phyloP scores from a whole-genome alignment of 2,888 invertebrate genomes.

The Kuschelorhynchus macadamiae region DNA sequence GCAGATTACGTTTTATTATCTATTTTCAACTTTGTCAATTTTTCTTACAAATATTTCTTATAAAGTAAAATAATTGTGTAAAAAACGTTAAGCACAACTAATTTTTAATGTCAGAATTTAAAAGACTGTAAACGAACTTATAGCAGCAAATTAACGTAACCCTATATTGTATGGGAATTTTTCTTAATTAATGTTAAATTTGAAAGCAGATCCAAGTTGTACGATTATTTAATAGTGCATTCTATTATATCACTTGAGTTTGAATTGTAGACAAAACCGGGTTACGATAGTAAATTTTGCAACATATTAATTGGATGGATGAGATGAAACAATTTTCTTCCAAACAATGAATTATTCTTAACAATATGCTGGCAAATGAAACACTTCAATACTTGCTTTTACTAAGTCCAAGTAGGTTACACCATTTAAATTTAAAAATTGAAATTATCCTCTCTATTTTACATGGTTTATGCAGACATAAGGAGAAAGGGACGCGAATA shows the following conservation, averaged over 20 bases:
- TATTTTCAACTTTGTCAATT: too few relatives aligned
- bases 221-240: conserved; percentile 36
- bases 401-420: conserved; percentile 25
- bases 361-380: conserved; percentile 26
- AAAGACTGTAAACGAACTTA: too few relatives aligned
- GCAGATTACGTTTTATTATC: too few relatives aligned
- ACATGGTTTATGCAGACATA: not conserved
- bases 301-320: conserved; percentile 41
- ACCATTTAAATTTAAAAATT: conserved; percentile 3
- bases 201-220: conserved; percentile 34
- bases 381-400: conserved; percentile 24
- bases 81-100: too few relatives aligned
- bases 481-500: too few relatives aligned
- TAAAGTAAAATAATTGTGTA: too few relatives aligned
- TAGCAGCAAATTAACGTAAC: too few relatives aligned
- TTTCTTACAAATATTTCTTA: too few relatives aligned
- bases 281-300: conserved; percentile 42
- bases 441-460: not conserved
- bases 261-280: conserved; percentile 27
- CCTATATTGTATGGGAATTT: conserved; percentile 23
- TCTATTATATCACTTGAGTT: conserved; percentile 37
- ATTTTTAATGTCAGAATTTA: too few relatives aligned
- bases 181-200: conserved; percentile 35
- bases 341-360: conserved; percentile 37
- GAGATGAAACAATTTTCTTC: conserved; percentile 34